Percentiles rank a stretch among this genome's conserved stretches.
Evolutionary conservation across 2,113 vertebrate species (phyloP).

Genomic region (Tyrannus savana): DNA sequence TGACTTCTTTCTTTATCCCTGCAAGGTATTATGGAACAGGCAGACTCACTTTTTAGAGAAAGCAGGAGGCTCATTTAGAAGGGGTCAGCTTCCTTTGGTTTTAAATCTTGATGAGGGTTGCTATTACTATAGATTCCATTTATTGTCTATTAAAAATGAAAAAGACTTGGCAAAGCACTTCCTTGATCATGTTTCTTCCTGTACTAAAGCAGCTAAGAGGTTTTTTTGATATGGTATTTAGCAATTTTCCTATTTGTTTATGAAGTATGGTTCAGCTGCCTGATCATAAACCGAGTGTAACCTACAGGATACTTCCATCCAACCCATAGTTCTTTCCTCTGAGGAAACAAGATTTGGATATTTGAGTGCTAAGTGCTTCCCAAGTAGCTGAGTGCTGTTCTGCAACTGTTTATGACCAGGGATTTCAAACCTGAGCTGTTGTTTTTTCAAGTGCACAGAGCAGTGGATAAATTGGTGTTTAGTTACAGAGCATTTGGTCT

Average conservation of each 20-base stretch:
- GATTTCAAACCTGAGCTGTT: not conserved
- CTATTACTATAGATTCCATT: slow-evolving; percentile 5
- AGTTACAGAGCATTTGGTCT: not conserved
- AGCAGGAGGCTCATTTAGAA: not conserved
- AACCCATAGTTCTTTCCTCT: not conserved
- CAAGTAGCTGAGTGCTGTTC: not conserved
- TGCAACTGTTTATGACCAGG: not conserved
- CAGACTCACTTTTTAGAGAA: not conserved
- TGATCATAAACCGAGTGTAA: not conserved
- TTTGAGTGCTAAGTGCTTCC: not conserved
- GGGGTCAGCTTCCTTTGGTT: not conserved
- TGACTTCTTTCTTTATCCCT: not conserved
- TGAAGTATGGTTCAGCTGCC: not conserved
- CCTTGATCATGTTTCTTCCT: not conserved
- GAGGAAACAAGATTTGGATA: not conserved
- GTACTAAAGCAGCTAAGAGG: not conserved
- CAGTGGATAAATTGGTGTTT: not conserved
- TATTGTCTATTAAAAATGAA: slow-evolving; percentile 33
- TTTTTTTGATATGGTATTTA: not conserved
- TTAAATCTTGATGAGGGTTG: not conserved
- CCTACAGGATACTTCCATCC: not conserved
- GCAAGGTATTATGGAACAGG: not conserved
- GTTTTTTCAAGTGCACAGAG: not conserved
- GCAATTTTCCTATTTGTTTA: not conserved
- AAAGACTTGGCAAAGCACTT: not conserved